These are phyloP conservation scores for Nematopogon swammerdamellus DNA, from an alignment of 2,888 invertebrate genomes.

Conservation along the genomic window DNA sequence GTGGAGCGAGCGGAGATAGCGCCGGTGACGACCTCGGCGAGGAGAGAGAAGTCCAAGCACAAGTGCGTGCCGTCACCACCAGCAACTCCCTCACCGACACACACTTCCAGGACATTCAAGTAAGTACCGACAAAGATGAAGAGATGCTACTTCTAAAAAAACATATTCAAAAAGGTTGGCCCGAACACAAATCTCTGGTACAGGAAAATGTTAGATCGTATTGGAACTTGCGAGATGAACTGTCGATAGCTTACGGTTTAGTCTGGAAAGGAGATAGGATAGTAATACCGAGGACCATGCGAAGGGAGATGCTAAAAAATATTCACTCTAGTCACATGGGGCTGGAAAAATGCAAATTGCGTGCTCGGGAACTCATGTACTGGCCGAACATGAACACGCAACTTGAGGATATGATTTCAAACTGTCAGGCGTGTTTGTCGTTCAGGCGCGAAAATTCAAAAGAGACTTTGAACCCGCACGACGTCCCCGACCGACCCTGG, in stretches of 20 bases:
- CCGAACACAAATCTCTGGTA: neutral
- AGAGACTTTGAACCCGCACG: neutral
- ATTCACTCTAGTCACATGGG: conserved; percentile 8
- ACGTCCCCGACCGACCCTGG: neutral
- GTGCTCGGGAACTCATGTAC: conserved; percentile 5
- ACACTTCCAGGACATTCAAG: neutral
- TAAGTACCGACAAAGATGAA: neutral
- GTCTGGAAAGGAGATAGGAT: neutral
- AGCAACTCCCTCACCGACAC: neutral
- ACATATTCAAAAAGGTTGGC: neutral
- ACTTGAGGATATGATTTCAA: too few relatives aligned
- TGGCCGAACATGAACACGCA: neutral
- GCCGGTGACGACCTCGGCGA: neutral
- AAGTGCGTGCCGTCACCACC: neutral
- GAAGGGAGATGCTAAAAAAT: conserved; percentile 1
- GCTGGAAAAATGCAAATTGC: conserved; percentile 5
- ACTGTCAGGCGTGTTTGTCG: neutral
- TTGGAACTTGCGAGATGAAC: neutral
- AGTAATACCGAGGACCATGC: neutral
- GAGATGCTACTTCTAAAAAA: neutral
- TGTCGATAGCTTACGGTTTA: neutral
- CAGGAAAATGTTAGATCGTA: neutral
- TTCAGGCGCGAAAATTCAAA: neutral
- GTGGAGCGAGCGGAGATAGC: too few relatives aligned
- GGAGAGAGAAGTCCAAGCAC: neutral